These are phyloP conservation scores for Archaeoteleia sp. DNA, from an alignment of 2,888 invertebrate genomes.

Conservation along the genomic window DNA sequence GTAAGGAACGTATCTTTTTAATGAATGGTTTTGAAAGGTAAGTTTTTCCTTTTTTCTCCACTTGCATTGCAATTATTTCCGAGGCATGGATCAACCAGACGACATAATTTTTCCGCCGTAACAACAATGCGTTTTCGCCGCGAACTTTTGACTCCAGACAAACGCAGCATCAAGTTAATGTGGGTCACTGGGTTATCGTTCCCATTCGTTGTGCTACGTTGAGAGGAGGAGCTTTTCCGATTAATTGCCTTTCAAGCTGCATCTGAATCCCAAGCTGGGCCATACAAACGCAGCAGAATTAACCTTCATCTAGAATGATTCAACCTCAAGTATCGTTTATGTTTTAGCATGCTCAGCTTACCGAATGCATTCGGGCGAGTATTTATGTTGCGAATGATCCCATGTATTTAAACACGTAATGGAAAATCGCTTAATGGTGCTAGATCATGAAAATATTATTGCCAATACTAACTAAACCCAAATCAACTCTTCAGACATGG, in stretches of 20 bases:
- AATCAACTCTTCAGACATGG: too few species aligned
- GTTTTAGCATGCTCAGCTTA: not conserved
- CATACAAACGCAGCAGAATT: slow-evolving; percentile 11
- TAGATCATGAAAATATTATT: too few species aligned
- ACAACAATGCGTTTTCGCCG: slow-evolving; percentile 48
- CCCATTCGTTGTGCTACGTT: slow-evolving; percentile 52
- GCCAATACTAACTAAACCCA: too few species aligned
- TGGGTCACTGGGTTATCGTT: slow-evolving; percentile 68
- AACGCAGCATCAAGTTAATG: slow-evolving; percentile 47
- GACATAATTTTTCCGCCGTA: slow-evolving; percentile 51
- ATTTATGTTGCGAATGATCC: not conserved
- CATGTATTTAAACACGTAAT: too few species aligned
- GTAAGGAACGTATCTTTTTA: too few species aligned
- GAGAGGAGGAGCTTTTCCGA: slow-evolving; percentile 58
- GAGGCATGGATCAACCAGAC: slow-evolving; percentile 2
- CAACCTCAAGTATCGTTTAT: not conserved
- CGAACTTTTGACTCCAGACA: slow-evolving; percentile 38
- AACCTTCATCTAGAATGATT: slow-evolving; percentile 11
- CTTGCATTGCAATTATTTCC: slow-evolving; percentile 2
- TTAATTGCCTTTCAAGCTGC: slow-evolving; percentile 58
- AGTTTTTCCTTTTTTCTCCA: not conserved
- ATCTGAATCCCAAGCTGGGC: slow-evolving; percentile 20
- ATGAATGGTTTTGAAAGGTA: too few species aligned
- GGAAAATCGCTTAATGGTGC: too few species aligned
- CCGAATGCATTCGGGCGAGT: not conserved